These are phyloP conservation scores for Protobothrops mucrosquamatus DNA, from an alignment of 2,113 vertebrate genomes.

Conservation along the genomic window DNA sequence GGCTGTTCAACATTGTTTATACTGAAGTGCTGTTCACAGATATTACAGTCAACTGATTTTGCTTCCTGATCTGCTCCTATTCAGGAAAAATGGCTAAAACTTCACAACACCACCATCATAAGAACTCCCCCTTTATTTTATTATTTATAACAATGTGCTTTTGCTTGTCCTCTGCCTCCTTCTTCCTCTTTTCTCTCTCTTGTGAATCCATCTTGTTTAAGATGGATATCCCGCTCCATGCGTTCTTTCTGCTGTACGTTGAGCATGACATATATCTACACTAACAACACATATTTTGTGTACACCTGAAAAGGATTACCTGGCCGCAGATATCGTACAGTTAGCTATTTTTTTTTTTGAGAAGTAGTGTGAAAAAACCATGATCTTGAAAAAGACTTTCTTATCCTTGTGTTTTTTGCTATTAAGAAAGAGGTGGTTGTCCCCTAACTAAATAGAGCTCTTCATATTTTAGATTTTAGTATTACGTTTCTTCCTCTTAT, in stretches of 20 bases:
- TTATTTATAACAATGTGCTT: neutral
- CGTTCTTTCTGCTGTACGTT: neutral
- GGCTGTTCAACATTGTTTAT: neutral
- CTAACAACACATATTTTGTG: neutral
- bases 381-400: neutral
- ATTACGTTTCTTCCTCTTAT: neutral
- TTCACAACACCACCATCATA: neutral
- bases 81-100: neutral
- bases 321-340: neutral
- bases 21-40: slow-evolving; percentile 14
- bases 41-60: slow-evolving; percentile 22
- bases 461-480: neutral
- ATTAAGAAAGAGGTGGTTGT: neutral
- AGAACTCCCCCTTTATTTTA: neutral
- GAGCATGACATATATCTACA: neutral
- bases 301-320: neutral
- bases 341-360: neutral
- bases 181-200: neutral
- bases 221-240: neutral
- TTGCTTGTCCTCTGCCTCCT: neutral
- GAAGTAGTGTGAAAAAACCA: neutral
- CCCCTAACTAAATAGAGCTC: neutral
- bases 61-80: neutral
- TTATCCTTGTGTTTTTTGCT: neutral
- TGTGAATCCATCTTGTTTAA: neutral